Percentiles rank a stretch among this genome's conserved stretches.
Conservation (phyloP, 2,113 vertebrate species). For the Poeciliopsis retropinna region DNA sequence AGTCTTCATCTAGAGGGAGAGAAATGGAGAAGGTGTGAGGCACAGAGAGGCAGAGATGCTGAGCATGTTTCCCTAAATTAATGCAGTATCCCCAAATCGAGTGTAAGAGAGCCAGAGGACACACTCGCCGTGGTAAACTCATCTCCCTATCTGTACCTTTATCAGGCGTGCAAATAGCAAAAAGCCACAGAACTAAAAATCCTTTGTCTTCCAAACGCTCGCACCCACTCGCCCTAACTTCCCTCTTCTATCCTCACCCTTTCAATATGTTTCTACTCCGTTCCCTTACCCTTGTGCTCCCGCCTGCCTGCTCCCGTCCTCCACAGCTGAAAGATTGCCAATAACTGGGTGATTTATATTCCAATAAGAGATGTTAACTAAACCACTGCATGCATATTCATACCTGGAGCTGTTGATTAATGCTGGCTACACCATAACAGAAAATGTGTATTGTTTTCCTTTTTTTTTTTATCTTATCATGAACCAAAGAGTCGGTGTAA, state of each 20-base stretch:
- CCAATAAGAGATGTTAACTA: constrained; percentile 77
- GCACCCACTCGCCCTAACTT: constrained; percentile 56
- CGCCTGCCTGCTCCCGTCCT: constrained; percentile 47
- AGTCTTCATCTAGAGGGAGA: constrained; percentile 70
- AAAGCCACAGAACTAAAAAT: constrained; percentile 46
- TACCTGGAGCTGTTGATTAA: constrained; percentile 74
- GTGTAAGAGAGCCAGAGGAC: constrained; percentile 76
- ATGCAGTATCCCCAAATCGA: constrained; percentile 73
- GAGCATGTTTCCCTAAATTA: constrained; percentile 73
- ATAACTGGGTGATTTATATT: constrained; percentile 79
- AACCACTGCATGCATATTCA: constrained; percentile 74
- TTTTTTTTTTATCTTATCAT: constrained; percentile 59
- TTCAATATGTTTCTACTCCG: constrained; percentile 64
- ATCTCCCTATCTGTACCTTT: constrained; percentile 66
- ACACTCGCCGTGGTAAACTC: constrained; percentile 69
- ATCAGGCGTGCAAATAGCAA: constrained; percentile 34
- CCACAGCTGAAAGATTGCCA: constrained; percentile 68
- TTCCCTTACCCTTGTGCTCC: constrained; percentile 41
- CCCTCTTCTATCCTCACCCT: constrained; percentile 55
- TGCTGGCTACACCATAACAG: constrained; percentile 61
- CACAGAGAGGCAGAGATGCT: constrained; percentile 48
- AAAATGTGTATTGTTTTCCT: constrained; percentile 71
- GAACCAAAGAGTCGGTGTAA: constrained; percentile 65
- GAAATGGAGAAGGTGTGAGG: constrained; percentile 61
- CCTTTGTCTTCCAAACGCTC: constrained; percentile 69